phyloP scores from a whole-genome alignment of 2,888 invertebrate genomes.

The Agrotis clavis region DNA sequence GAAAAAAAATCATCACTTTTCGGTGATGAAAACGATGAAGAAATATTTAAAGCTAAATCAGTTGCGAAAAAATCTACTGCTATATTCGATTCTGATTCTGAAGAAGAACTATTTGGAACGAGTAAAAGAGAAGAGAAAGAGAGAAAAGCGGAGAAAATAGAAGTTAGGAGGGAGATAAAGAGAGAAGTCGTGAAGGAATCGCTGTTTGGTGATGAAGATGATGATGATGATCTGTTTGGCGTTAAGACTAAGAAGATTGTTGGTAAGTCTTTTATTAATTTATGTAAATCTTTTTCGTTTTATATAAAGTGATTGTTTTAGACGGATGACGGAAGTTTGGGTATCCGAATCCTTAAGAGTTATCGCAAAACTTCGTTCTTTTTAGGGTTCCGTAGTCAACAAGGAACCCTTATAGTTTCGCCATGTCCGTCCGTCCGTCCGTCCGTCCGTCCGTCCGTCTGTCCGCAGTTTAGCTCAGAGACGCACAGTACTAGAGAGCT shows the following conservation, averaged over 20 bases:
- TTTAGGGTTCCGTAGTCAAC: no score
- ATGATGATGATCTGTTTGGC: conserved; percentile 82
- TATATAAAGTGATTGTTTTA: no score
- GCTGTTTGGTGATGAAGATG: conserved; percentile 83
- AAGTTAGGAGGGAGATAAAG: conserved; percentile 62
- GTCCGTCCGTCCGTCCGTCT: no score
- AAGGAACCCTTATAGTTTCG: no score
- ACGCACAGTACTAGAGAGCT: no score
- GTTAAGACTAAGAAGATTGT: conserved; percentile 68
- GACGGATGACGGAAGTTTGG: no score
- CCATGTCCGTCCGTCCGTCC: no score
- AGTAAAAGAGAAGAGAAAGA: conserved; percentile 56
- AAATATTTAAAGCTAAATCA: conserved; percentile 74
- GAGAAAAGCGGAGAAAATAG: conserved; percentile 50
- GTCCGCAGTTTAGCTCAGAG: no score
- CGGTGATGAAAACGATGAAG: conserved; percentile 80
- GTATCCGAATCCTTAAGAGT: no score
- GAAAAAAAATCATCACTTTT: conserved; percentile 73
- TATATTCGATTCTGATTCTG: conserved; percentile 83
- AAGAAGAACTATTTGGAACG: conserved; percentile 79
- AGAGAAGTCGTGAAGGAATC: conserved; percentile 70
- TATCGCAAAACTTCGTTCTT: no score
- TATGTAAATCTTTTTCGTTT: no score
- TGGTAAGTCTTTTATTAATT: conserved; percentile 67
- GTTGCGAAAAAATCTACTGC: conserved; percentile 60